Evolutionary conservation across 1,140 invertebrate species (phyloP).

Genomic region (Galendromus occidentalis): DNA sequence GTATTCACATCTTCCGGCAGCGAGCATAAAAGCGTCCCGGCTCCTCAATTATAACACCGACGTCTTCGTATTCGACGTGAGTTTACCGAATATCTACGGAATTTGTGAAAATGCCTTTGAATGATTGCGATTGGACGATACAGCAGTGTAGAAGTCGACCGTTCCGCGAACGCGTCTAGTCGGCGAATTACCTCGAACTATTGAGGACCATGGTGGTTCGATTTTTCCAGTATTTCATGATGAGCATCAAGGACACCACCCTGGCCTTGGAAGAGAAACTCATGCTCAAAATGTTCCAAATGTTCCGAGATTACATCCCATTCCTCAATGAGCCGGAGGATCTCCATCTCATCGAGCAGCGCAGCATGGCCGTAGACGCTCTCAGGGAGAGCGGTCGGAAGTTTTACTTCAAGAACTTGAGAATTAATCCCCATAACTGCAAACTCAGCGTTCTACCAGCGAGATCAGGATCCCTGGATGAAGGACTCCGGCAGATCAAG

Average conservation of each 20-base stretch:
- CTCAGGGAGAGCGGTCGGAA: not conserved
- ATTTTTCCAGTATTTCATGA: constrained; percentile 45
- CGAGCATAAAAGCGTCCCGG: constrained; percentile 30
- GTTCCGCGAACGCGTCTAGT: no score
- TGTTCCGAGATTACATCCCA: constrained; percentile 32
- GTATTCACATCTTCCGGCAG: constrained; percentile 26
- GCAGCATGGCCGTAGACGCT: constrained; percentile 17
- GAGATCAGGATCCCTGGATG: constrained; percentile 42
- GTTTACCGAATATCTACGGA: no score
- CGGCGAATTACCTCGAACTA: no score
- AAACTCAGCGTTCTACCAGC: constrained; percentile 66
- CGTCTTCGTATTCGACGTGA: constrained; percentile 49
- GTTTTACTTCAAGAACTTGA: not conserved
- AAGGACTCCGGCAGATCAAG: constrained; percentile 55
- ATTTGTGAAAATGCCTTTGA: constrained; percentile 8
- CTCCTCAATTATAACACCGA: constrained; percentile 47
- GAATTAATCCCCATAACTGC: constrained; percentile 15
- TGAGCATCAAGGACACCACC: constrained; percentile 59
- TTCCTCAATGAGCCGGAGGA: constrained; percentile 17
- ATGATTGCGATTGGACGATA: not conserved
- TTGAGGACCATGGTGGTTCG: no score
- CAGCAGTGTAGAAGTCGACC: constrained; percentile 19
- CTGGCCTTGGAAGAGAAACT: constrained; percentile 68
- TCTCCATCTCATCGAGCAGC: constrained; percentile 20
- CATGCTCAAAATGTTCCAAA: constrained; percentile 59